Conservation (phyloP, 2,888 invertebrate genomes). For the Melikaiella ostensackeni region DNA sequence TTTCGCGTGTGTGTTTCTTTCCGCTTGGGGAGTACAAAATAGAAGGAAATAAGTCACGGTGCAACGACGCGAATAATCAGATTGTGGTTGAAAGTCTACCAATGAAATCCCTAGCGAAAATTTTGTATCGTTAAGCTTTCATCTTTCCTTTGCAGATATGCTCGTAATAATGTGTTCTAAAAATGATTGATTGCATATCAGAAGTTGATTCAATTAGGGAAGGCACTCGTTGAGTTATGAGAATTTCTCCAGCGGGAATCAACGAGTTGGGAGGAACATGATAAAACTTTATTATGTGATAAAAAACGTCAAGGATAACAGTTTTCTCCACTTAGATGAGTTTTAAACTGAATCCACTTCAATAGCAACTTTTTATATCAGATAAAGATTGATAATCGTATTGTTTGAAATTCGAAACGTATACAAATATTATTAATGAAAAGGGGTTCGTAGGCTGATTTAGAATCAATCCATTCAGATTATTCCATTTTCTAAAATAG, state of each 20-base stretch:
- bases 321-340: background rate
- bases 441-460: no score
- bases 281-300: constrained; percentile 25
- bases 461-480: no score
- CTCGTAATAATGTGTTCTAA: background rate
- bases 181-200: constrained; percentile 26
- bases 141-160: background rate
- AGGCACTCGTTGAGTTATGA: constrained; percentile 1
- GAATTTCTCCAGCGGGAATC: constrained; percentile 16
- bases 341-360: background rate
- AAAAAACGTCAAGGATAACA: constrained; percentile 1
- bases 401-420: no score
- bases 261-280: constrained; percentile 15
- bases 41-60: constrained; percentile 29
- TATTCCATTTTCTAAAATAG: no score
- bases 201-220: constrained; percentile 20
- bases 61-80: constrained; percentile 34
- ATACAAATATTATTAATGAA: no score
- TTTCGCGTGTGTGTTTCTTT: background rate
- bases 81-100: background rate
- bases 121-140: constrained; percentile 9
- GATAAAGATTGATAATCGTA: background rate
- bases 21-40: constrained; percentile 20
- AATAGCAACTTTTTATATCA: background rate
- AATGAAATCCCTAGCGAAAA: constrained; percentile 10